Evolutionary conservation across 2,888 invertebrate genomes (phyloP).

Genomic region (Pristionchus entomophagus): DNA sequence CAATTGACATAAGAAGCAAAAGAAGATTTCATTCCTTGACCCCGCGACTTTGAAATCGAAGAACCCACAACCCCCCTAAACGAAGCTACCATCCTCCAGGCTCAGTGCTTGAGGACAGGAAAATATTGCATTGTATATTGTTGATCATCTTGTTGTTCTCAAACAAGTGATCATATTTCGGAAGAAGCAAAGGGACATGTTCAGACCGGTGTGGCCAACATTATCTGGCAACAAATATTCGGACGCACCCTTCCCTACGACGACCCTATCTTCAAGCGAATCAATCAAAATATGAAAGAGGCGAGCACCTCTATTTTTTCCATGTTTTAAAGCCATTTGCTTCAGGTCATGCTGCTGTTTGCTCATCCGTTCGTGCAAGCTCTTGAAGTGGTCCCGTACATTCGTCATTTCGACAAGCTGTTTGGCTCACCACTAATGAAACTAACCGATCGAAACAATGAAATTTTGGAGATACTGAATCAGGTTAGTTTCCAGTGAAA

Average conservation of each 20-base stretch:
- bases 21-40: too few relatives aligned
- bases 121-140: too few relatives aligned
- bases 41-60: too few relatives aligned
- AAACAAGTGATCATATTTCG: not conserved
- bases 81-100: too few relatives aligned
- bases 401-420: too few relatives aligned
- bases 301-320: too few relatives aligned
- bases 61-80: too few relatives aligned
- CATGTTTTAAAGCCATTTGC: not conserved
- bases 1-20: too few relatives aligned
- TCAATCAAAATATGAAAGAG: not conserved
- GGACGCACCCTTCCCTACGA: not conserved
- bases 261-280: not conserved
- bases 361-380: not conserved
- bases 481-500: not conserved
- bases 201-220: constrained; percentile 17
- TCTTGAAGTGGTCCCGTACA: not conserved
- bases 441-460: not conserved
- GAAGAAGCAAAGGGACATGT: not conserved
- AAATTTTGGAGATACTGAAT: not conserved
- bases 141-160: too few relatives aligned
- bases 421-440: too few relatives aligned
- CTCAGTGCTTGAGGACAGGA: too few relatives aligned
- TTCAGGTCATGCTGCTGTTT: not conserved
- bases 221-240: constrained; percentile 7